Evolutionary conservation across 35 echinoderm and acorn worm species (phyloP).

Genomic region (Nesometra sesokonis): DNA sequence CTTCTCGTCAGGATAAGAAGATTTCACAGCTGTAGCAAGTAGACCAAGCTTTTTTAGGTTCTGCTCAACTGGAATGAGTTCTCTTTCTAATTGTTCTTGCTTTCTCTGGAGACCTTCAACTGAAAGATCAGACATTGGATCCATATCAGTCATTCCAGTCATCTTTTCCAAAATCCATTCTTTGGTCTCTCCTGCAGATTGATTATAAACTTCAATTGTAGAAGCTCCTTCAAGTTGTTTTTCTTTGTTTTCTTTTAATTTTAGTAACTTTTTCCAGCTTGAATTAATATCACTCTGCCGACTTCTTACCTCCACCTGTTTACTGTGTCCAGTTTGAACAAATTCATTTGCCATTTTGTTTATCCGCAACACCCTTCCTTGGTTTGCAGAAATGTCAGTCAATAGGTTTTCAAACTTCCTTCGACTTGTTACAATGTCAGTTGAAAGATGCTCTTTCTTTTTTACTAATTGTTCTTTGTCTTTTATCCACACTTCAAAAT

Average conservation of each 20-base stretch:
- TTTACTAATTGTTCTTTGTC: constrained; percentile 80
- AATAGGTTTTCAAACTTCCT: constrained; percentile 93
- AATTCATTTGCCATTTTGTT: constrained; percentile 97
- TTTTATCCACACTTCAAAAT: constrained; percentile 88
- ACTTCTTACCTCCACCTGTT: constrained; percentile 55
- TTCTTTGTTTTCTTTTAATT: constrained; percentile 84
- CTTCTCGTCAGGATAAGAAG: constrained; percentile 81
- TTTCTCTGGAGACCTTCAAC: constrained; percentile 69
- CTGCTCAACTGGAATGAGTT: constrained; percentile 70
- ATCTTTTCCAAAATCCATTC: constrained; percentile 97
- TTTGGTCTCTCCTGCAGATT: constrained; percentile 89
- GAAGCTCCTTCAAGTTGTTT: constrained; percentile 87
- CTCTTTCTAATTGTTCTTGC: constrained; percentile 72
- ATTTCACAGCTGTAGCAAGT: constrained; percentile 80
- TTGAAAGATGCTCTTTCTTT: constrained; percentile 80
- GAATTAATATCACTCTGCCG: constrained; percentile 80
- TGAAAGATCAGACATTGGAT: constrained; percentile 24
- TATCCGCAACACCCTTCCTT: constrained; percentile 61
- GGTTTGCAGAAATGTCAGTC: constrained; percentile 73
- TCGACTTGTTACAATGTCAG: constrained; percentile 49
- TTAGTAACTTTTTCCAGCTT: constrained; percentile 61
- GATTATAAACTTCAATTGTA: constrained; percentile 98
- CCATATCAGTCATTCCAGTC: constrained; percentile 40
- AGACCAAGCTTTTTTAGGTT: constrained; percentile 84
- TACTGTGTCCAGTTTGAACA: constrained; percentile 88